phyloP scores from a whole-genome alignment of 2,888 invertebrate species.

The Folsomia candida region DNA sequence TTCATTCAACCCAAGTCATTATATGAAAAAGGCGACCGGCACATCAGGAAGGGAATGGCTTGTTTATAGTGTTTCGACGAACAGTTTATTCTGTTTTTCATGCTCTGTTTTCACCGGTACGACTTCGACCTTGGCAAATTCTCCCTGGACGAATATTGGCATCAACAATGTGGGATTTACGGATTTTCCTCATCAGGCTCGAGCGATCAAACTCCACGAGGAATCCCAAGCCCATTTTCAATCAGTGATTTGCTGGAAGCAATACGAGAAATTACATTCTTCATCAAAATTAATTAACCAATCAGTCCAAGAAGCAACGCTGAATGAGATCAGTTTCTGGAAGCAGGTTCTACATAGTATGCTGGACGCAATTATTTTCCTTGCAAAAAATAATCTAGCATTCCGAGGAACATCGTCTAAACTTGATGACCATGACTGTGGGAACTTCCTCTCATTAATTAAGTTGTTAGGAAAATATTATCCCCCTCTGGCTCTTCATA shows the following conservation, averaged over 20 bases:
- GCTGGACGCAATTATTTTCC: background rate
- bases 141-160: background rate
- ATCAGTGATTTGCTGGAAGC: background rate
- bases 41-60: background rate
- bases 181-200: background rate
- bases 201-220: background rate
- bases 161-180: background rate
- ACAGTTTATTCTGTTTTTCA: background rate
- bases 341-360: background rate
- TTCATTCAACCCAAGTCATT: background rate
- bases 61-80: background rate
- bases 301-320: background rate
- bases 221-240: background rate
- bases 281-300: background rate
- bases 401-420: constrained; percentile 1
- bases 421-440: constrained; percentile 1
- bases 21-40: background rate
- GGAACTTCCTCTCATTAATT: constrained; percentile 18
- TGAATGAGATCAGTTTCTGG: background rate
- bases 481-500: background rate
- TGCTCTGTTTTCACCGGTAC: background rate
- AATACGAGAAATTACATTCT: background rate
- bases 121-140: too few relatives aligned
- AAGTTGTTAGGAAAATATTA: constrained; percentile 16
- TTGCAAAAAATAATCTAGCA: constrained; percentile 18